These are phyloP conservation scores for Pristis pectinata DNA, from an alignment of 2,797 vertebrate genomes.

Conservation along the genomic window DNA sequence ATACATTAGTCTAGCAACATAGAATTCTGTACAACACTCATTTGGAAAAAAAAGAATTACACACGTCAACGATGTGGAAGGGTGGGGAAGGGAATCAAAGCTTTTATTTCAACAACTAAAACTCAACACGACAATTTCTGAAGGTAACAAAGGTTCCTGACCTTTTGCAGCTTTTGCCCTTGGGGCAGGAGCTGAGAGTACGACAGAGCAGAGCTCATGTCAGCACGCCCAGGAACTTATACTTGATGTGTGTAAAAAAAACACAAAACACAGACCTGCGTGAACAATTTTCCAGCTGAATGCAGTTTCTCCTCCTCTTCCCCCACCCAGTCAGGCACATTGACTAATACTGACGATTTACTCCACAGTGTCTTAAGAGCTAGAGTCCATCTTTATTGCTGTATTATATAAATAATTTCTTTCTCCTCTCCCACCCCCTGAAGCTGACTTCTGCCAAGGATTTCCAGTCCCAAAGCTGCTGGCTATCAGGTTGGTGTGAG, in stretches of 20 bases:
- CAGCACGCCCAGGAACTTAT: background rate
- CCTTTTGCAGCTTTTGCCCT: background rate
- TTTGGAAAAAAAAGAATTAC: background rate
- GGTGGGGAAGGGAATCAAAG: background rate
- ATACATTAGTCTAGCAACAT: too few relatives aligned
- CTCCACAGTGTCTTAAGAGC: background rate
- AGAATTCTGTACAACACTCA: too few relatives aligned
- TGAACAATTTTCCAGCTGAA: background rate
- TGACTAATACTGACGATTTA: conserved; percentile 12
- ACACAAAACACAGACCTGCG: background rate
- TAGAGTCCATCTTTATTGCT: conserved; percentile 14
- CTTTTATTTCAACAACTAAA: conserved; percentile 30
- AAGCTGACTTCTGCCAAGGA: conserved; percentile 1
- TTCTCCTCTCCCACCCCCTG: background rate
- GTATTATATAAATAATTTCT: background rate
- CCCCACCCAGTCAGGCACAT: background rate
- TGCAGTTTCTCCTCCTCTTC: background rate
- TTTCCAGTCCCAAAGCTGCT: background rate
- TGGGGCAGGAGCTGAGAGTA: background rate
- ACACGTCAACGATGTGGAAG: background rate
- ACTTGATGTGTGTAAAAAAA: background rate
- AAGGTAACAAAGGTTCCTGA: background rate
- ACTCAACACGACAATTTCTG: background rate
- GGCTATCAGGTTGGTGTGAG: background rate
- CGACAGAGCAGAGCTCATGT: background rate